phyloP scores from a whole-genome alignment of 2,113 vertebrate genomes.

The Corythaeola cristata region DNA sequence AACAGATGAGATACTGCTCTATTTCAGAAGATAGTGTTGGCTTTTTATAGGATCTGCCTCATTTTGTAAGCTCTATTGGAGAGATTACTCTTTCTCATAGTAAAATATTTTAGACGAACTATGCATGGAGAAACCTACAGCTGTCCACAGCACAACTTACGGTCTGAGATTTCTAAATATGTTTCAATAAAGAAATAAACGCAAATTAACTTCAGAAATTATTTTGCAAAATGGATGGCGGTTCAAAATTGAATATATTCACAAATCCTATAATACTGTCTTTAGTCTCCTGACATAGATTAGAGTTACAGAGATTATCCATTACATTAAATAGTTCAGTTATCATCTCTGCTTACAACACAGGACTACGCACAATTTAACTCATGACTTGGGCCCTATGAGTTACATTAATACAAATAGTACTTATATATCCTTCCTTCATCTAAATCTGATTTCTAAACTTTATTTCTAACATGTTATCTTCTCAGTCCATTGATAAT shows the following conservation, averaged over 20 bases:
- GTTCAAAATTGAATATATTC: background rate
- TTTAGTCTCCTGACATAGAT: background rate
- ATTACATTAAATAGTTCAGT: background rate
- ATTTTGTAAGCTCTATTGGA: slow-evolving; percentile 24
- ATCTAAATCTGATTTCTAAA: background rate
- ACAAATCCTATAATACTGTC: background rate
- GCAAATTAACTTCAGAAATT: background rate
- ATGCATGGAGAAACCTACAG: background rate
- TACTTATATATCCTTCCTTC: background rate
- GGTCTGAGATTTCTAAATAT: background rate
- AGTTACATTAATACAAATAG: background rate
- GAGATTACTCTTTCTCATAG: background rate
- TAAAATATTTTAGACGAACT: slow-evolving; percentile 28
- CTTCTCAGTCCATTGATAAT: background rate
- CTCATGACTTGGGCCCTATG: background rate
- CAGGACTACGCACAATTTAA: fast-evolving
- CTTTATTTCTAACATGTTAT: fast-evolving
- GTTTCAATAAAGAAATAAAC: background rate
- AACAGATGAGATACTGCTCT: slow-evolving; percentile 39
- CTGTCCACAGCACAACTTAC: background rate
- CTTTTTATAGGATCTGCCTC: slow-evolving; percentile 31
- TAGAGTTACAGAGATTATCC: background rate
- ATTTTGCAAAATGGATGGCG: background rate
- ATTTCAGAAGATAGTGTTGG: background rate
- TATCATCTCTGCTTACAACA: background rate